These are phyloP conservation scores for Steinernema hermaphroditum DNA, from an alignment of 2,888 invertebrate genomes.

Conservation along the genomic window DNA sequence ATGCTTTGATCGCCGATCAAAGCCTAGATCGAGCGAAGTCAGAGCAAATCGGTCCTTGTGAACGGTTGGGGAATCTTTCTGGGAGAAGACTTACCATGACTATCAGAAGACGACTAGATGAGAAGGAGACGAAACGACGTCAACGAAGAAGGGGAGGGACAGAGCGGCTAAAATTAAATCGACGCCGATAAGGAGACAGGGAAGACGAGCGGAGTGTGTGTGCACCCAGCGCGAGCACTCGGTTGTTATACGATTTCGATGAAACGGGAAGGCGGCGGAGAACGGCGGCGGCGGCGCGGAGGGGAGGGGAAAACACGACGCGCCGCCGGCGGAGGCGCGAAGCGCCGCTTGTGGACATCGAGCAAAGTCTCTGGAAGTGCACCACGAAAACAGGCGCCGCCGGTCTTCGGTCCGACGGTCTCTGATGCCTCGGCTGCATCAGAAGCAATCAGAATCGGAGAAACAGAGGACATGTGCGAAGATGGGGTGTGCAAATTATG, in stretches of 20 bases:
- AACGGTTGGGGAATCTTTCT: too few species aligned
- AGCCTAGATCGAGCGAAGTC: neutral
- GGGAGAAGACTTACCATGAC: slow-evolving; percentile 14
- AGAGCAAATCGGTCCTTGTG: too few species aligned
- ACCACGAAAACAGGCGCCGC: neutral
- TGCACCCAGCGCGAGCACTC: slow-evolving; percentile 22
- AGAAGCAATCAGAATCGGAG: neutral
- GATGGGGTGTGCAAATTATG: too few species aligned
- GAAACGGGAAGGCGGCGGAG: slow-evolving; percentile 14
- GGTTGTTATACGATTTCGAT: slow-evolving; percentile 2
- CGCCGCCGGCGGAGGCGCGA: slow-evolving; percentile 3
- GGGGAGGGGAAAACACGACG: neutral
- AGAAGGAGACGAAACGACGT: slow-evolving; percentile 9
- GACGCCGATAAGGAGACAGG: neutral
- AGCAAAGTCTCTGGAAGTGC: neutral
- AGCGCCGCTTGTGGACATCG: neutral
- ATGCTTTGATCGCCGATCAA: neutral
- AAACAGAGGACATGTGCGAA: too few species aligned
- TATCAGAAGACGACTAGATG: slow-evolving; percentile 2
- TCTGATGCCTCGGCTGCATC: neutral
- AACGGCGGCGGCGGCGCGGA: slow-evolving; percentile 1
- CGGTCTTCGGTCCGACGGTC: neutral
- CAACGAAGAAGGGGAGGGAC: slow-evolving; percentile 10
- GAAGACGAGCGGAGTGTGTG: slow-evolving; percentile 6
- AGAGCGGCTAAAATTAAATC: slow-evolving; percentile 5